Percentiles rank a stretch among this genome's conserved stretches.
Conservation (phyloP, 2,113 vertebrate genomes). For the Hassar affinis region DNA sequence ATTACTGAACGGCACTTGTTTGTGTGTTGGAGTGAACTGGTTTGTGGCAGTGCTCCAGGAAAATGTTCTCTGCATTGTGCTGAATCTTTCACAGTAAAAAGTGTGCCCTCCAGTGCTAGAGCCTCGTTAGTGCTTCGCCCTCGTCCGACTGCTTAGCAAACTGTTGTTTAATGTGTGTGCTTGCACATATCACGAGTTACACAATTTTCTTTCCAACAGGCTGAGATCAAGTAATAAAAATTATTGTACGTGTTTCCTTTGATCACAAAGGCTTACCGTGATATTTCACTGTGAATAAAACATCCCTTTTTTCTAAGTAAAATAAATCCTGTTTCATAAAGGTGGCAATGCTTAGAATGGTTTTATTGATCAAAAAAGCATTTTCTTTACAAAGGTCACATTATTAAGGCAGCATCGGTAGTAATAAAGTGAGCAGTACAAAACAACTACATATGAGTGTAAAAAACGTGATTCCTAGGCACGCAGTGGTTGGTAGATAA, state of each 20-base stretch:
- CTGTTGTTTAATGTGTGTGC: not conserved
- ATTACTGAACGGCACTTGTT: not conserved
- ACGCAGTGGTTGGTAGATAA: not conserved
- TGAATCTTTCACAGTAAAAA: conserved; percentile 7
- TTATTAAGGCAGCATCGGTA: not conserved
- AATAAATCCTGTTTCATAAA: conserved; percentile 65
- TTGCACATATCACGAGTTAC: conserved; percentile 1
- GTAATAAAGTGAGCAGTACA: not conserved
- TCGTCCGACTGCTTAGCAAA: not conserved
- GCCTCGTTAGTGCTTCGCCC: not conserved
- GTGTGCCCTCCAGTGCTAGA: conserved; percentile 14
- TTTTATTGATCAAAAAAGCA: not conserved
- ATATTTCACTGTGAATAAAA: conserved; percentile 65
- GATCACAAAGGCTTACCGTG: conserved; percentile 52
- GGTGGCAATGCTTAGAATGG: conserved; percentile 38
- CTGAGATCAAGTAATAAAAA: conserved; percentile 55
- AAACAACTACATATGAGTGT: not conserved
- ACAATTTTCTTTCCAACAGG: conserved; percentile 23
- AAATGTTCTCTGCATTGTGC: conserved; percentile 10
- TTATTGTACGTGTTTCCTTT: conserved; percentile 68
- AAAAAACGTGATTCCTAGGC: not conserved
- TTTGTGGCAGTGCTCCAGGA: not conserved
- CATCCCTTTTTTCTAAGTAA: conserved; percentile 65
- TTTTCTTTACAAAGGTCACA: not conserved
- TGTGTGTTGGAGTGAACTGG: not conserved